phyloP scores from a whole-genome alignment of 1,140 invertebrate genomes.

The Ptiloglossa arizonensis region DNA sequence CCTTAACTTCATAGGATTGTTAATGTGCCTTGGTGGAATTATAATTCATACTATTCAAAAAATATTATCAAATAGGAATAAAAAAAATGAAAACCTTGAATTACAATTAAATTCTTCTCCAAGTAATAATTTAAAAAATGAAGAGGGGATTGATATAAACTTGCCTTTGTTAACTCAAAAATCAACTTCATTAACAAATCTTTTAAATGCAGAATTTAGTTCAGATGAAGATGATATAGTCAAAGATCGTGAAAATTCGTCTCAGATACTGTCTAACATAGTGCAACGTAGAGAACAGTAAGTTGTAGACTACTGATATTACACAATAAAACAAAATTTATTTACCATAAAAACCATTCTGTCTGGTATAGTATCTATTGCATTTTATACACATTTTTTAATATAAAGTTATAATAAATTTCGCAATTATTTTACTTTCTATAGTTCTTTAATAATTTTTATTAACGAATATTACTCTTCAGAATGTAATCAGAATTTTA shows the following conservation, averaged over 20 bases:
- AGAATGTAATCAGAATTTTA: background rate
- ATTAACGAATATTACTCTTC: background rate
- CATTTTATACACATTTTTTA: slow-evolving; percentile 20
- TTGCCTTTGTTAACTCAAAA: slow-evolving; percentile 74
- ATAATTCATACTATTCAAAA: slow-evolving; percentile 93
- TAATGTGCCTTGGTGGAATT: slow-evolving; percentile 95
- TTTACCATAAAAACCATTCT: slow-evolving; percentile 21
- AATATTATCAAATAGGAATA: slow-evolving; percentile 73
- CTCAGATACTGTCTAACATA: slow-evolving; percentile 78
- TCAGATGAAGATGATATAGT: slow-evolving; percentile 77
- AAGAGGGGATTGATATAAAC: slow-evolving; percentile 74
- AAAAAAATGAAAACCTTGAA: slow-evolving; percentile 72
- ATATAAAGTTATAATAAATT: slow-evolving; percentile 2
- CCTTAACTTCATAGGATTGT: slow-evolving; percentile 92
- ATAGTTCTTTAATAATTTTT: background rate
- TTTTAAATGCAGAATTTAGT: slow-evolving; percentile 78
- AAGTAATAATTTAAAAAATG: slow-evolving; percentile 66
- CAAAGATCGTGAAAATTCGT: slow-evolving; percentile 73
- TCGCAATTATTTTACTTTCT: background rate
- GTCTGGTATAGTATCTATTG: background rate
- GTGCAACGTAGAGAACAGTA: slow-evolving; percentile 78
- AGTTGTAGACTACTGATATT: slow-evolving; percentile 4
- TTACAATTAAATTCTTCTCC: slow-evolving; percentile 73
- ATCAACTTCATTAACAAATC: slow-evolving; percentile 77
- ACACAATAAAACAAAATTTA: slow-evolving; percentile 9